phyloP scores from a whole-genome alignment of 2,797 vertebrate species.

The Steatocranus sp. region DNA sequence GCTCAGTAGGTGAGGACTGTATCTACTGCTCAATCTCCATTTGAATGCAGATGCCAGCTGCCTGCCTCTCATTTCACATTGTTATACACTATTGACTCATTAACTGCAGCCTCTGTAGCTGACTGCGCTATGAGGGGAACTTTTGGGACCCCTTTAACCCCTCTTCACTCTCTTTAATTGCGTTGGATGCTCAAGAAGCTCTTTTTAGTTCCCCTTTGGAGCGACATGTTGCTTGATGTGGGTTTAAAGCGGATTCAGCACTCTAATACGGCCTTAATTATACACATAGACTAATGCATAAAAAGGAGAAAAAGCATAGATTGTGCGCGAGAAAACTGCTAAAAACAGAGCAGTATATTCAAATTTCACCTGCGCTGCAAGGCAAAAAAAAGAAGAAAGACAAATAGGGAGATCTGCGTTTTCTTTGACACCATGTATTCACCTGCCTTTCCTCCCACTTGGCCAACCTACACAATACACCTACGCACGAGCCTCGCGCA shows the following conservation, averaged over 20 bases:
- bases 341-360: slow-evolving; percentile 10
- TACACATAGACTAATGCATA: not conserved
- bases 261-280: not conserved
- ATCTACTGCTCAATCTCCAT: slow-evolving; percentile 32
- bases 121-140: slow-evolving; percentile 20
- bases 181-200: slow-evolving; percentile 27
- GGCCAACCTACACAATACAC: slow-evolving; percentile 67
- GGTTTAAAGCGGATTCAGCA: slow-evolving; percentile 16
- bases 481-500: slow-evolving; percentile 50
- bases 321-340: not conserved
- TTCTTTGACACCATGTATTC: slow-evolving; percentile 61
- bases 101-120: slow-evolving; percentile 25
- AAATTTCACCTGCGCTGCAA: slow-evolving; percentile 18
- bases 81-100: slow-evolving; percentile 41
- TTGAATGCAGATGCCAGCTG: slow-evolving; percentile 32
- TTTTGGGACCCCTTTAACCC: slow-evolving; percentile 44
- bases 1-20: slow-evolving; percentile 22
- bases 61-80: slow-evolving; percentile 18
- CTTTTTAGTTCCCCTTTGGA: slow-evolving; percentile 34
- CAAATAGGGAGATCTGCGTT: slow-evolving; percentile 48
- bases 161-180: slow-evolving; percentile 50
- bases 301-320: not conserved
- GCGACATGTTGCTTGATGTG: slow-evolving; percentile 40
- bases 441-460: slow-evolving; percentile 69
- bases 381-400: slow-evolving; percentile 15